Percentiles rank a stretch among this genome's conserved stretches.
Conservation (phyloP, 2,113 vertebrate species). For the Dasyprocta punctata region DNA sequence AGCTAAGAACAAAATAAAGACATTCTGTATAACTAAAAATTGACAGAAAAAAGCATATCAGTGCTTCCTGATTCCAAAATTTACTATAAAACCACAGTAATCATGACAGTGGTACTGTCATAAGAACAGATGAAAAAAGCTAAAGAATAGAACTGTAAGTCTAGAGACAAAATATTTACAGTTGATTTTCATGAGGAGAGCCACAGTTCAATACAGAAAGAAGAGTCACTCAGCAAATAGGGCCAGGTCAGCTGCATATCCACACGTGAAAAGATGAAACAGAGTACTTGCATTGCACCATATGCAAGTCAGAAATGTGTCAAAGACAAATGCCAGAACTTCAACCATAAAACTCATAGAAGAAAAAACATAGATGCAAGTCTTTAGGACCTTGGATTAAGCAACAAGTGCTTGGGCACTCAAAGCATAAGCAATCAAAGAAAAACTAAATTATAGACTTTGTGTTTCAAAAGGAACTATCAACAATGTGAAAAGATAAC, state of each 20-base stretch:
- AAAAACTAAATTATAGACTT: background rate
- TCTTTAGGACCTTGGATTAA: background rate
- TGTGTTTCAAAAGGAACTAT: background rate
- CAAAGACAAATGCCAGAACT: background rate
- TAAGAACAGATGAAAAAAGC: background rate
- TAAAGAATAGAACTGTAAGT: background rate
- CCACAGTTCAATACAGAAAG: background rate
- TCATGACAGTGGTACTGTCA: background rate
- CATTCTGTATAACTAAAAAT: conserved; percentile 19
- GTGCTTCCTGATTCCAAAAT: background rate
- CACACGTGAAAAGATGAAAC: background rate
- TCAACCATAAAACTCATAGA: background rate
- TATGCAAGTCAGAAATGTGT: background rate
- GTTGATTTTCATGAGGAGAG: background rate
- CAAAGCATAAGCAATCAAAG: background rate
- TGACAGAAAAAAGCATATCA: background rate
- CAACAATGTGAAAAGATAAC: background rate
- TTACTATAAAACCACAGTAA: conserved; percentile 1
- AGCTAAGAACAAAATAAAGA: background rate
- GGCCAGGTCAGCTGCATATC: background rate
- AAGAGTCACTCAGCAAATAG: background rate
- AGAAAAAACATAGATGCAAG: background rate
- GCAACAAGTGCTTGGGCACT: background rate
- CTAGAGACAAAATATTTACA: background rate
- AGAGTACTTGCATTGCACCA: background rate